Percentiles rank a stretch among this genome's conserved stretches.
phyloP scores from a whole-genome alignment of 2,113 vertebrate genomes.

The Apaloderma vittatum region DNA sequence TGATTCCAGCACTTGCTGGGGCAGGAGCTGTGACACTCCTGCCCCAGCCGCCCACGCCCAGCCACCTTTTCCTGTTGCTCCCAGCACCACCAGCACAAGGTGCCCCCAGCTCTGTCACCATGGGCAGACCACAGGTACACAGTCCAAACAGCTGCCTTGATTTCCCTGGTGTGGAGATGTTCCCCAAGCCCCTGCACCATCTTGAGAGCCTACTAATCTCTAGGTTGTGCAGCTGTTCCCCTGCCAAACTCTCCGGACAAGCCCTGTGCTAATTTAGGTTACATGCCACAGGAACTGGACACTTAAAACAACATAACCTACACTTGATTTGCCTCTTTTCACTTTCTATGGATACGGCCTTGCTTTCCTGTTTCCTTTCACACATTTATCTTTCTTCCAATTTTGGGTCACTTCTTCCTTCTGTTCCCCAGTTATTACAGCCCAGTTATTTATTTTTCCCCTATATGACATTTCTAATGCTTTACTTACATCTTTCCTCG shows the following conservation, averaged over 20 bases:
- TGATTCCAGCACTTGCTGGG: background rate
- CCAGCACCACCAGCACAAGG: background rate
- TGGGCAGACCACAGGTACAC: rapidly evolving
- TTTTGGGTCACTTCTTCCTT: background rate
- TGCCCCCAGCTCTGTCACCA: background rate
- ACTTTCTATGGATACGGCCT: background rate
- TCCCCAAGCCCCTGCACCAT: background rate
- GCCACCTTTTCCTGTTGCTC: background rate
- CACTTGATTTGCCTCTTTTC: background rate
- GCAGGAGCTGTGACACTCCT: background rate
- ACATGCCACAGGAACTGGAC: background rate
- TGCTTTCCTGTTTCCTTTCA: background rate
- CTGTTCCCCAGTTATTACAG: background rate
- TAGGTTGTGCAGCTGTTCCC: background rate
- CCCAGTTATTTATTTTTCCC: background rate
- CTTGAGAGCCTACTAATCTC: background rate
- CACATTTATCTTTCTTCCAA: background rate
- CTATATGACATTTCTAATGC: background rate
- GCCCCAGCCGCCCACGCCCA: background rate
- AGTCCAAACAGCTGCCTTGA: background rate
- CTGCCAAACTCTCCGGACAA: background rate
- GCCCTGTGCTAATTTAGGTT: background rate
- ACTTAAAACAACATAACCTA: background rate
- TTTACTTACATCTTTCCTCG: background rate
- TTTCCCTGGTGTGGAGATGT: rapidly evolving